Conservation (phyloP, 2,113 vertebrate genomes). For the Epinephelus lanceolatus region DNA sequence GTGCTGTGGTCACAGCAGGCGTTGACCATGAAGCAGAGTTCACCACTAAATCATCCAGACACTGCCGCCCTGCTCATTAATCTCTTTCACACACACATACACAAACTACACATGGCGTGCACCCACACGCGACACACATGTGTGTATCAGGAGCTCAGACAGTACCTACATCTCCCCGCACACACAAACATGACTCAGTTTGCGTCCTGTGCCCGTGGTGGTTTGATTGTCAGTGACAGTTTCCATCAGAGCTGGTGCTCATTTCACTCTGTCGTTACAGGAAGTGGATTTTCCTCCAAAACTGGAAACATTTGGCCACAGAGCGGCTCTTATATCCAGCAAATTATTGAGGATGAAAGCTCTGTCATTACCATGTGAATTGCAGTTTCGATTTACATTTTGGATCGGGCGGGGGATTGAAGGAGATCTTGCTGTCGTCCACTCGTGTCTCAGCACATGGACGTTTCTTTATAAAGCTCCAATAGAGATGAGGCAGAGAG, state of each 20-base stretch:
- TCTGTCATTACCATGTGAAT: constrained; percentile 57
- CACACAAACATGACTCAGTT: neutral
- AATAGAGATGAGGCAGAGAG: neutral
- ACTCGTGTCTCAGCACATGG: neutral
- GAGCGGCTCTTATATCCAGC: constrained; percentile 10
- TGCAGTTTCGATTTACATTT: constrained; percentile 57
- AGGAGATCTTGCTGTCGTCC: constrained; percentile 9
- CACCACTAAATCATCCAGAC: constrained; percentile 64
- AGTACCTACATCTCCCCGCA: neutral
- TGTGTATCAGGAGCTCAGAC: neutral
- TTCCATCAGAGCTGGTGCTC: constrained; percentile 17
- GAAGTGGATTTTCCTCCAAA: constrained; percentile 56
- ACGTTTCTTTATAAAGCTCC: neutral
- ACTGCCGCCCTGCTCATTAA: constrained; percentile 53
- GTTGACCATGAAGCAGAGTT: constrained; percentile 58
- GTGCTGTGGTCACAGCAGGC: constrained; percentile 64
- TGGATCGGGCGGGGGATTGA: constrained; percentile 4
- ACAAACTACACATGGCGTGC: neutral
- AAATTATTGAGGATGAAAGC: constrained; percentile 40
- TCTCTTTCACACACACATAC: constrained; percentile 33
- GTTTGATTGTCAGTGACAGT: constrained; percentile 41
- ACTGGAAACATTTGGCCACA: constrained; percentile 55
- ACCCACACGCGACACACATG: constrained; percentile 1
- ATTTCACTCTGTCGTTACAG: constrained; percentile 43
- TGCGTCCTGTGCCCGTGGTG: neutral